A percentile compares a stretch with the other conserved stretches of the same genome.
Evolutionary conservation across 1,140 invertebrate genomes (phyloP).

Genomic region (Saccostrea echinata): DNA sequence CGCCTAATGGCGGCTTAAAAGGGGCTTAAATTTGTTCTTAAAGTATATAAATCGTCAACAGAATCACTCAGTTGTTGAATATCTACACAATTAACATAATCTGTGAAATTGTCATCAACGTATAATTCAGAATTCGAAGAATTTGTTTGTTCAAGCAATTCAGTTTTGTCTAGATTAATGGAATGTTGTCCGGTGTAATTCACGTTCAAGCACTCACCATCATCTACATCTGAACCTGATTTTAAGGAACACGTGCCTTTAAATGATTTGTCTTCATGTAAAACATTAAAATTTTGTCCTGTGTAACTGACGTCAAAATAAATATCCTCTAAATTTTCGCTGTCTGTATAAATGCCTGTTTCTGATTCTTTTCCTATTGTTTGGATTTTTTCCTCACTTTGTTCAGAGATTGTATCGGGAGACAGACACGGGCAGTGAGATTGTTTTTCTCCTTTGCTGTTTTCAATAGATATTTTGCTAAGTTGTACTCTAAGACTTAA

Average conservation of each 20-base stretch:
- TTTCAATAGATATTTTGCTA: background rate
- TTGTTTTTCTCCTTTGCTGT: background rate
- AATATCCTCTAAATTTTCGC: no score
- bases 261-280: no score
- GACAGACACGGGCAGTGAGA: background rate
- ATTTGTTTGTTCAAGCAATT: background rate
- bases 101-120: background rate
- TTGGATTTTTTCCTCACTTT: background rate
- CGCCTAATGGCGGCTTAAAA: no score
- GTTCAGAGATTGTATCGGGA: background rate
- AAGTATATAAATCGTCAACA: background rate
- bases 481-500: background rate
- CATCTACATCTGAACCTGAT: background rate
- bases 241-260: background rate
- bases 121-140: background rate
- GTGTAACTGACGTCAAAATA: no score
- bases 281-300: no score
- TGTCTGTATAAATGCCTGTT: no score
- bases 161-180: background rate
- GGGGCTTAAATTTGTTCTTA: no score
- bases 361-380: no score
- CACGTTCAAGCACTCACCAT: background rate
- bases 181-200: background rate
- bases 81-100: background rate
- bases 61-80: background rate